Evolutionary conservation across 2,113 vertebrate genomes (phyloP).

Genomic region (Cariama cristata): DNA sequence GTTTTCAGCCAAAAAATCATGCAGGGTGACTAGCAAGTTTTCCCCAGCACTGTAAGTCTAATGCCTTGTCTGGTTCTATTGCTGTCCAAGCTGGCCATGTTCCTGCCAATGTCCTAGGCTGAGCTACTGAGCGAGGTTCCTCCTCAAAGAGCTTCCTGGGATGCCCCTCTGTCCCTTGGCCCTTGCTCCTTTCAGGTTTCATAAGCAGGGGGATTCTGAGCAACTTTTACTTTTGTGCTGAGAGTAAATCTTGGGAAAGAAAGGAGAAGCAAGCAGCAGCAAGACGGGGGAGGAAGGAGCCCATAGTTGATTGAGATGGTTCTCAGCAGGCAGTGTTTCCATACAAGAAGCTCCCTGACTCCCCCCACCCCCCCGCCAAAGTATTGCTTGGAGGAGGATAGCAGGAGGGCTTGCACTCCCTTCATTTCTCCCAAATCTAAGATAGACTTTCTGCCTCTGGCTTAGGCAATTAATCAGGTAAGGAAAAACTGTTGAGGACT

Average conservation of each 20-base stretch:
- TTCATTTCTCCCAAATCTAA: not conserved
- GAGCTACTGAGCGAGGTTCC: not conserved
- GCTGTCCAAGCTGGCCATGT: fast-evolving
- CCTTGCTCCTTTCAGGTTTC: not conserved
- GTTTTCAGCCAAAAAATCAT: not conserved
- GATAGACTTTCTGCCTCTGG: not conserved
- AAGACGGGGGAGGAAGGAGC: not conserved
- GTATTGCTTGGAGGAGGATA: not conserved
- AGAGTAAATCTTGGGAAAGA: not conserved
- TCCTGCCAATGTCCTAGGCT: not conserved
- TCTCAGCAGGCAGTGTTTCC: not conserved
- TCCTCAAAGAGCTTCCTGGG: not conserved
- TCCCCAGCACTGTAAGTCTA: not conserved
- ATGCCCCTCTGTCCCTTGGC: not conserved
- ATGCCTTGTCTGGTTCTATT: not conserved
- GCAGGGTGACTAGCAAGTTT: not conserved
- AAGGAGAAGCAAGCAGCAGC: not conserved
- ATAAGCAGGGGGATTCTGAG: not conserved
- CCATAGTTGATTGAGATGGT: not conserved
- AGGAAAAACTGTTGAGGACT: not conserved
- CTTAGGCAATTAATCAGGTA: not conserved
- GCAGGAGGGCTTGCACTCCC: not conserved
- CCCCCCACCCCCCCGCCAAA: not conserved
- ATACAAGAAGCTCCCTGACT: not conserved
- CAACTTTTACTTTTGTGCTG: not conserved